Evolutionary conservation across 2,113 vertebrate genomes (phyloP).

Genomic region (Monopterus albus): DNA sequence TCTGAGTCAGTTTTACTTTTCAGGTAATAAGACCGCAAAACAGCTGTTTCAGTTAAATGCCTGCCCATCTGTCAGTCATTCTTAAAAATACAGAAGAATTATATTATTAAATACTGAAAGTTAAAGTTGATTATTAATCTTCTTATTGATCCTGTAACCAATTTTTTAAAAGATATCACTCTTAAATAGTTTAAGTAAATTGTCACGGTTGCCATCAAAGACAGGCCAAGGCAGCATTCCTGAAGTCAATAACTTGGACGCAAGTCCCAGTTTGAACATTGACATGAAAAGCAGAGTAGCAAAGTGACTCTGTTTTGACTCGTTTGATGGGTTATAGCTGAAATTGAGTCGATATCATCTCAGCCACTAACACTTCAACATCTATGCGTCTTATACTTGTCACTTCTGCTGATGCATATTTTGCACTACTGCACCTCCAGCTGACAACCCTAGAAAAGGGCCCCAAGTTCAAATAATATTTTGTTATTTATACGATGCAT

Average conservation of each 20-base stretch:
- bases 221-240: background rate
- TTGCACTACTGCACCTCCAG: background rate
- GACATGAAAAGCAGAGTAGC: background rate
- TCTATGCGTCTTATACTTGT: background rate
- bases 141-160: too few species aligned
- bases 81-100: background rate
- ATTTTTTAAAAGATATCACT: too few species aligned
- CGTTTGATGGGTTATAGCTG: too few species aligned
- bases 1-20: background rate
- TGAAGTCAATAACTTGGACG: too few species aligned
- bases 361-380: too few species aligned
- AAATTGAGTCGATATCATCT: too few species aligned
- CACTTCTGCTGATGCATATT: background rate
- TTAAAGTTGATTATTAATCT: too few species aligned
- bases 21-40: background rate
- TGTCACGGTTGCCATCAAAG: background rate
- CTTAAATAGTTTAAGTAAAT: background rate
- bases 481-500: too few species aligned
- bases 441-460: slow-evolving; percentile 10
- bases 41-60: background rate
- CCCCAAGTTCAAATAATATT: slow-evolving; percentile 41
- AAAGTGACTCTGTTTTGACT: background rate
- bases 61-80: background rate
- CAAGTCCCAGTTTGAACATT: background rate
- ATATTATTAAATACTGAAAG: background rate